Percentiles rank a stretch among this genome's conserved stretches.
These are phyloP conservation scores for Anthrax anthrax DNA, from an alignment of 2,888 invertebrate genomes.

Conservation along the genomic window DNA sequence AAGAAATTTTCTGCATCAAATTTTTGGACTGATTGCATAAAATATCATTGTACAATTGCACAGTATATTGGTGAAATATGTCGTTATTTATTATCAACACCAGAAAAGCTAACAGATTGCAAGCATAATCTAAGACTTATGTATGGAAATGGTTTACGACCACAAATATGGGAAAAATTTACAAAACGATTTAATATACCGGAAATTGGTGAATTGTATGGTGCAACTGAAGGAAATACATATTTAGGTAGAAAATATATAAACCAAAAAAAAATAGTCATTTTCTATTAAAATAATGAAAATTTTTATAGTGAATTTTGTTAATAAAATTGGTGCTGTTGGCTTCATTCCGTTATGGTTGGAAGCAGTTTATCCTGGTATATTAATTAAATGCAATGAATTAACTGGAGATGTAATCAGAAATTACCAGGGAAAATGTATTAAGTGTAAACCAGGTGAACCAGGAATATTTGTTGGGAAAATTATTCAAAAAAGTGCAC, in stretches of 20 bases:
- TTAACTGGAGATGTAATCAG: slow-evolving; percentile 59
- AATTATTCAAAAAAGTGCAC: slow-evolving; percentile 40
- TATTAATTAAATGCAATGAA: slow-evolving; percentile 48
- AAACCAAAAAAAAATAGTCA: not conserved
- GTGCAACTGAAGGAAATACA: slow-evolving; percentile 94
- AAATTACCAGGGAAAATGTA: slow-evolving; percentile 57
- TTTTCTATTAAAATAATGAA: not conserved
- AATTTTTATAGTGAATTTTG: slow-evolving; percentile 62
- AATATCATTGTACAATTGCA: slow-evolving; percentile 77
- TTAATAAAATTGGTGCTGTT: slow-evolving; percentile 78
- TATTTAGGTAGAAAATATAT: slow-evolving; percentile 54
- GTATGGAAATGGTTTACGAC: slow-evolving; percentile 87
- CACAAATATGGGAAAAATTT: slow-evolving; percentile 88
- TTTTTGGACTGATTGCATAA: slow-evolving; percentile 88
- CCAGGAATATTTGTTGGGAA: slow-evolving; percentile 74
- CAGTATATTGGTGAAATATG: slow-evolving; percentile 88
- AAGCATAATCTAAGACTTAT: slow-evolving; percentile 65
- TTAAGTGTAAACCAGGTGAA: slow-evolving; percentile 66
- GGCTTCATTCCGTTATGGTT: slow-evolving; percentile 69
- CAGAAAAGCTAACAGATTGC: slow-evolving; percentile 46
- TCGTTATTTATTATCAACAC: slow-evolving; percentile 63
- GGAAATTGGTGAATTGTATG: slow-evolving; percentile 85
- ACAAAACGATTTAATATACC: slow-evolving; percentile 58
- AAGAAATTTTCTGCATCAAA: slow-evolving; percentile 87
- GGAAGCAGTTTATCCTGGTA: slow-evolving; percentile 46